phyloP scores from a whole-genome alignment of 2,113 vertebrate genomes.

The Ivindomyrus marchei region DNA sequence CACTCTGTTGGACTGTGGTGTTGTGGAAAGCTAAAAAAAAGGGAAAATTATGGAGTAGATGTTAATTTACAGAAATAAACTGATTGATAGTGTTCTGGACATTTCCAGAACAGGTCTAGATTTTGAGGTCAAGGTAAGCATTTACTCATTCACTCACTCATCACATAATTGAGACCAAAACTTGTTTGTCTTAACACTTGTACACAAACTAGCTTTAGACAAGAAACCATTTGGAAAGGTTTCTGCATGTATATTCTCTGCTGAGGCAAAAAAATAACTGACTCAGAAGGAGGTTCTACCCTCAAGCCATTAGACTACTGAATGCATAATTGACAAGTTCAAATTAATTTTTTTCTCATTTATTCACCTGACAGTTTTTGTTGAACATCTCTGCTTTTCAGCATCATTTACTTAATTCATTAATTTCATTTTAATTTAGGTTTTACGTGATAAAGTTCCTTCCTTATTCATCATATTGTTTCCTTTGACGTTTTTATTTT shows the following conservation, averaged over 20 bases:
- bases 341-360: neutral
- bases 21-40: neutral
- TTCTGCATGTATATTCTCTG: neutral
- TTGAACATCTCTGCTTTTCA: neutral
- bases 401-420: neutral
- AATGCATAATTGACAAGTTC: neutral
- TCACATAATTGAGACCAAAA: neutral
- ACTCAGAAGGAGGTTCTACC: neutral
- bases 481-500: neutral
- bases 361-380: neutral
- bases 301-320: neutral
- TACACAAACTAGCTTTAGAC: neutral
- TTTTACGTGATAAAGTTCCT: neutral
- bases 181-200: neutral
- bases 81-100: neutral
- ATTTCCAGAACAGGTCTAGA: neutral
- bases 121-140: neutral
- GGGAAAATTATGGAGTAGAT: neutral
- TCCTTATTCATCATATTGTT: neutral
- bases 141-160: neutral
- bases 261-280: neutral
- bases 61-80: neutral
- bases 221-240: neutral
- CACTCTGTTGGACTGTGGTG: neutral
- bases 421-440: neutral